Conservation (phyloP, 2,113 vertebrate species). For the Polypterus senegalus region DNA sequence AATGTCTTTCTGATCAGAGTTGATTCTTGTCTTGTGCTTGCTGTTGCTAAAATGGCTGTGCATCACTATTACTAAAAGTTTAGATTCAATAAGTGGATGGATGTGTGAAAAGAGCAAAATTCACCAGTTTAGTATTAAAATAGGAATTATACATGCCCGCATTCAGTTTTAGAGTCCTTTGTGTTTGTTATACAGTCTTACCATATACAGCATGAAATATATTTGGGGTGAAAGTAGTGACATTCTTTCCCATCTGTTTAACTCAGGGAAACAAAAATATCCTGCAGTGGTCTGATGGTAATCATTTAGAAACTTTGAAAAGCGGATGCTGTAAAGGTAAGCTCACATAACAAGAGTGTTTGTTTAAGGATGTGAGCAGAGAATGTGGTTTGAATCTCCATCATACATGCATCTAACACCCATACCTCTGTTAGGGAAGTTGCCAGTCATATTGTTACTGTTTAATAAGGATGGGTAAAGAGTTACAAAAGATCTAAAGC, state of each 20-base stretch:
- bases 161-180: no score
- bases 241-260: not conserved
- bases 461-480: not conserved
- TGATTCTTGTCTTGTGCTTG: no score
- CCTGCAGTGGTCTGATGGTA: not conserved
- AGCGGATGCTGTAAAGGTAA: slow-evolving; percentile 11
- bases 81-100: no score
- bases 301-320: slow-evolving; percentile 25
- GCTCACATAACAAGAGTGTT: slow-evolving; percentile 12
- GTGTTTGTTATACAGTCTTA: no score
- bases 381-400: slow-evolving; percentile 3
- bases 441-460: not conserved
- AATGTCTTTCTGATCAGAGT: no score
- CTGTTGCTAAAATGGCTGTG: no score
- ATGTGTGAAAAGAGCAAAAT: no score
- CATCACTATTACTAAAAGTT: no score
- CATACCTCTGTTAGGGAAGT: not conserved
- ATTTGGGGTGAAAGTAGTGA: not conserved
- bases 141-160: no score
- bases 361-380: slow-evolving; percentile 19
- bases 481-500: no score
- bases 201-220: no score
- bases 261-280: not conserved
- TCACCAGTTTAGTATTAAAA: no score
- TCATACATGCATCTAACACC: not conserved